Percentiles rank a stretch among this genome's conserved stretches.
These are phyloP conservation scores for Epistrophe grossulariae DNA, from an alignment of 2,888 invertebrate species.

Conservation along the genomic window DNA sequence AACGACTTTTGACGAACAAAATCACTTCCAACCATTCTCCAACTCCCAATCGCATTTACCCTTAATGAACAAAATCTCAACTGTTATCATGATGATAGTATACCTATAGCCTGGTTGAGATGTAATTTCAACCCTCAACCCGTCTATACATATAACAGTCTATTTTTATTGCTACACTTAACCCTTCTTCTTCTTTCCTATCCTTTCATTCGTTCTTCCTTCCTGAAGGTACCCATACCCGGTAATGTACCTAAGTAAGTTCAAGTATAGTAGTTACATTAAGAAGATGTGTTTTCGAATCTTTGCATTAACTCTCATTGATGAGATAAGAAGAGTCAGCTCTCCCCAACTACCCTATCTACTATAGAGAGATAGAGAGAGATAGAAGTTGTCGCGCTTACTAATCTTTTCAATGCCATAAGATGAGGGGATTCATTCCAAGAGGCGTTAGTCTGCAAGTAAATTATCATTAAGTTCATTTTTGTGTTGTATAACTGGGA, in stretches of 20 bases:
- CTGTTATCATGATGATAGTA: constrained; percentile 55
- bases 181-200: constrained; percentile 41
- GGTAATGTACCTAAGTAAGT: constrained; percentile 54
- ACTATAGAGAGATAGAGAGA: background rate
- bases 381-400: constrained; percentile 46
- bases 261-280: constrained; percentile 46
- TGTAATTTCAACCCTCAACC: constrained; percentile 42
- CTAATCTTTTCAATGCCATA: constrained; percentile 45
- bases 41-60: constrained; percentile 61
- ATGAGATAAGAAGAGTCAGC: constrained; percentile 36
- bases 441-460: constrained; percentile 35
- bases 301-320: constrained; percentile 54
- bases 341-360: too few relatives aligned
- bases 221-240: background rate
- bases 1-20: constrained; percentile 63
- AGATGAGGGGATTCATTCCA: background rate
- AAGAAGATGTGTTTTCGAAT: constrained; percentile 61
- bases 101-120: background rate
- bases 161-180: constrained; percentile 65
- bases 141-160: constrained; percentile 29
- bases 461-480: constrained; percentile 64
- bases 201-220: background rate
- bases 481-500: constrained; percentile 24
- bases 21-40: constrained; percentile 46
- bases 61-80: constrained; percentile 66